Evolutionary conservation across 2,797 vertebrate species (phyloP), one percentile per base, ranked within the genome.

Genomic region (Manis pentadactyla): DNA sequence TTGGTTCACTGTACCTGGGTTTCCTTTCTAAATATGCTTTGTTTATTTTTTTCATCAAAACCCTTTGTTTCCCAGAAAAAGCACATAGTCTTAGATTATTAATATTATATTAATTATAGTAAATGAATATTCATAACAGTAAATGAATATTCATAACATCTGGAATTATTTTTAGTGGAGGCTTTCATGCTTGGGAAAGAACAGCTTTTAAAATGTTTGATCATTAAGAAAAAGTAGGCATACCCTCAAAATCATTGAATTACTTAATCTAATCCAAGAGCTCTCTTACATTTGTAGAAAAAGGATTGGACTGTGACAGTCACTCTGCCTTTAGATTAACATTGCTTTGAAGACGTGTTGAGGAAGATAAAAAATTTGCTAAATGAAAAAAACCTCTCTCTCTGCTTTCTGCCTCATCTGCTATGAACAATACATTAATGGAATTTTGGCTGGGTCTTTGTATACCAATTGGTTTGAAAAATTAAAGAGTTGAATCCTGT

Each of bases 131-230:
- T 95, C 68, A 73, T 55, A 96, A 46, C 39, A 83, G n/a, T 78
- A 78, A 94, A 83, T n/a, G n/a, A n/a, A n/a, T n/a, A n/a, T n/a
- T n/a, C n/a, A n/a, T 69, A 94, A 89, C 25, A 78, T 46, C 55
- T 94, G 73, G 87, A 88, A n/a, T 93, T 95, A 69, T 85, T 94
- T 95, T 94, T 87, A 69, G 18, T 78, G 69, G 78, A 68, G 55
- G 11, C n/a, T 42, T 92, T 82, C 59, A 61, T 63, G n/a, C 15
- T 84, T 87, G 66, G 78, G 23, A 90, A 95, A 88, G 71, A 87
- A 78, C 12, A 86, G 51, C 17, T 83, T 91, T 73, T 55, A 95
- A 93, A 93, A 94, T 64, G 11, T 61, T 82, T 69, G 42, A 59
- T 94, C 74, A 37, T 88, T 69, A 91, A 90, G 78, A 94, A 69